Percentiles rank a stretch among this genome's conserved stretches.
Conservation (phyloP, 2,113 vertebrate species). For the Zapus hudsonius region DNA sequence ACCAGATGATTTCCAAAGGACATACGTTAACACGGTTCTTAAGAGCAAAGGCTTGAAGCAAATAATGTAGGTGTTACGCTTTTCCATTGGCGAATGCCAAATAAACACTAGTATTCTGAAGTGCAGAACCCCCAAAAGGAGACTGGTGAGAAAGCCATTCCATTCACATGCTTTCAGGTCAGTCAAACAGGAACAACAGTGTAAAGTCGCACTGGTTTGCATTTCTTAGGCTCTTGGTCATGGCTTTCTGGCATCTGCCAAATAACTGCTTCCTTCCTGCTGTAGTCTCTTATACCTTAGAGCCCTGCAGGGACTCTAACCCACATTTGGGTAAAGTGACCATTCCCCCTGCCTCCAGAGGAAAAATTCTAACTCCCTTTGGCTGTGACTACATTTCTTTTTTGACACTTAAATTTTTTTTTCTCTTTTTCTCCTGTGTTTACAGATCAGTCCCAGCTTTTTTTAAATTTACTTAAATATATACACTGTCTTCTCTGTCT, state of each 20-base stretch:
- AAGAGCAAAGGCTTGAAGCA: not conserved
- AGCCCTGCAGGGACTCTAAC: too few relatives aligned
- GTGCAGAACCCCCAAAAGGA: not conserved
- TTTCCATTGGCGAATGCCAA: too few relatives aligned
- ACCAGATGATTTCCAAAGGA: not conserved
- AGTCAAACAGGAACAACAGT: not conserved
- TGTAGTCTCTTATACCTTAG: not conserved
- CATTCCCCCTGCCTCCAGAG: not conserved
- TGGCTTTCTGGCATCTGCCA: too few relatives aligned
- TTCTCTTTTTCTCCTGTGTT: not conserved
- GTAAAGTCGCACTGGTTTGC: not conserved
- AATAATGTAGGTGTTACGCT: not conserved
- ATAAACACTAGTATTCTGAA: not conserved
- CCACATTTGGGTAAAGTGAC: not conserved
- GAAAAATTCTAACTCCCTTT: not conserved
- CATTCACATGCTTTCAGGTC: not conserved
- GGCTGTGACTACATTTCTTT: not conserved
- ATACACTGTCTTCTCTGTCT: too few relatives aligned
- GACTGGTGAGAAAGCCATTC: not conserved
- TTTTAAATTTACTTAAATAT: not conserved
- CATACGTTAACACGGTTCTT: too few relatives aligned
- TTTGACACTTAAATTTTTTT: not conserved
- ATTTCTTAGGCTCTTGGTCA: not conserved
- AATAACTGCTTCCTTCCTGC: not conserved
- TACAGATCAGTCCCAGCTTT: not conserved